Evolutionary conservation across 1,140 invertebrate species (phyloP), one percentile per base, ranked within the genome.

Genomic region (Philotrypesis tridentata): DNA sequence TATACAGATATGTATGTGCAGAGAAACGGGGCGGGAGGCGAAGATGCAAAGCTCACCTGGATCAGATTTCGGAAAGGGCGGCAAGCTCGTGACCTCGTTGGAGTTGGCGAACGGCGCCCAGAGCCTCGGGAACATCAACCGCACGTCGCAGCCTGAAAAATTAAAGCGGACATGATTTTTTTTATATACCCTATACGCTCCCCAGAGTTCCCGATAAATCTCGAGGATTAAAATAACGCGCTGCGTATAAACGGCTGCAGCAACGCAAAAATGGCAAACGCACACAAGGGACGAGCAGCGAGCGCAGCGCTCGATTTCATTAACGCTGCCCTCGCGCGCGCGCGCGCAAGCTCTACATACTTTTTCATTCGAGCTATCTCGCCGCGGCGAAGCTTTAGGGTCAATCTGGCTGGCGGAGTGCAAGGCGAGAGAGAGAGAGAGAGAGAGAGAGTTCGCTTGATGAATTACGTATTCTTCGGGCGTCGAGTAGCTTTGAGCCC

Each of bases 121-220:
- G 63, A 92, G 85, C 85, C 90, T 89, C 31, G 91, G 91, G 68
- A 92, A 92, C 89, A 92, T 89, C 84, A 92, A 82, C 80, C 91
- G 89, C 37, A 91, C 89, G 83, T 91, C 90, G 83, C 90, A 91
- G 85, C 87, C 90, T 85, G 73, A 40, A 81, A 79, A 23, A 65
- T 7, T n/a, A 65, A 65, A 27, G 6, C 25, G 9, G 12, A 8
- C 27, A 12, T 29, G 27, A 65, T 65, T 5, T 60, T 21, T 60
- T 60, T 60, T 17, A 17, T 60, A 3, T 14, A 5, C 4, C 14
- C 14, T 2, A 60, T 9, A 37, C 9, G 3, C 3, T 37, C 33
- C 33, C 33, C 33, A n/a, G n/a, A n/a, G 33, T 60, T 60, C 12
- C 55, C 14, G 61, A 65, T 65, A 5, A 65, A 65, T 27, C 23